These are phyloP conservation scores for Psilopogon haemacephalus DNA, from an alignment of 2,113 vertebrate species.

Conservation along the genomic window DNA sequence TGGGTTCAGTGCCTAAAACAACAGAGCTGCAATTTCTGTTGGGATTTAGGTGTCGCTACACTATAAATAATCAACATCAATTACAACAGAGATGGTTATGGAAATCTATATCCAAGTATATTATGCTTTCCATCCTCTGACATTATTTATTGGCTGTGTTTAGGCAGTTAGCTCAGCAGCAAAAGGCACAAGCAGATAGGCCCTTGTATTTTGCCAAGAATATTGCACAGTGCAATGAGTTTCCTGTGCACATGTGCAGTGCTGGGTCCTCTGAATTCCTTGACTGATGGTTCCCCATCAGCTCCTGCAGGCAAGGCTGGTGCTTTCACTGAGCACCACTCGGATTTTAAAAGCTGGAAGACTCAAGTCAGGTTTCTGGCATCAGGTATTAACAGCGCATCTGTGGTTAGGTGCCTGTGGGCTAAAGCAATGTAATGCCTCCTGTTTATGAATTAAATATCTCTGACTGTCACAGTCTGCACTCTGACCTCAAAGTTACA, in stretches of 20 bases:
- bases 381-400: not conserved
- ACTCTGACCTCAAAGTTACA: not conserved
- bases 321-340: not conserved
- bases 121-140: not conserved
- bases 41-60: not conserved
- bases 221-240: not conserved
- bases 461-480: not conserved
- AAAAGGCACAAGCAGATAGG: not conserved
- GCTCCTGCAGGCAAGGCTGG: not conserved
- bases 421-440: not conserved
- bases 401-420: not conserved
- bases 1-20: not conserved
- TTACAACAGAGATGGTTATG: not conserved
- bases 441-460: not conserved
- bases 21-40: not conserved
- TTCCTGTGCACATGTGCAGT: not conserved
- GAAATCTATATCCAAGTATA: not conserved
- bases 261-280: not conserved
- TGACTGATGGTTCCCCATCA: not conserved
- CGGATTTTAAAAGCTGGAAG: constrained; percentile 5
- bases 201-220: not conserved
- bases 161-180: not conserved
- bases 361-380: not conserved
- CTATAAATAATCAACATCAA: not conserved
- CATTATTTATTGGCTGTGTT: not conserved